Evolutionary conservation across 2,113 vertebrate genomes (phyloP).

Genomic region (Labrus mixtus): DNA sequence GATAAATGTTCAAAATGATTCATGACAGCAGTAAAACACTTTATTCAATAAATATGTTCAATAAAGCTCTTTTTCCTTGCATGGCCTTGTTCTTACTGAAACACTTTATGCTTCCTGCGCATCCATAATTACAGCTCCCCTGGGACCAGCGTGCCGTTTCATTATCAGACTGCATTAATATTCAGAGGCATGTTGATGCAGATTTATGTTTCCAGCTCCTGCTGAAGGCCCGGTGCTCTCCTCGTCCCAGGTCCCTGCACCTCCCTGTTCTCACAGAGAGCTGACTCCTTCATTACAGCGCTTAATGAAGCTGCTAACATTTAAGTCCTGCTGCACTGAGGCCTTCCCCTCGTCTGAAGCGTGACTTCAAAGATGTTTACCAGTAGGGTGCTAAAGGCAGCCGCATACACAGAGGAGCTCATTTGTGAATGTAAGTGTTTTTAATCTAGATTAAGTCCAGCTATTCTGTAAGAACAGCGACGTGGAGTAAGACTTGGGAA

Average conservation of each 20-base stretch:
- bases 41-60: background rate
- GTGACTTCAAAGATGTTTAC: constrained; percentile 33
- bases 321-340: constrained; percentile 39
- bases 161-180: constrained; percentile 21
- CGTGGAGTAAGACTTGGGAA: background rate
- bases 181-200: constrained; percentile 14
- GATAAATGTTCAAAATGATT: background rate
- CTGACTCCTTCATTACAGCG: constrained; percentile 60
- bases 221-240: background rate
- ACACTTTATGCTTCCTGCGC: constrained; percentile 11
- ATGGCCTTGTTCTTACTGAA: background rate
- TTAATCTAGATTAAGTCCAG: constrained; percentile 5
- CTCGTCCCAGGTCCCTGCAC: constrained; percentile 35
- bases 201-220: constrained; percentile 5
- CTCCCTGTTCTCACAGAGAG: constrained; percentile 42
- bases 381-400: background rate
- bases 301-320: constrained; percentile 64
- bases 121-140: constrained; percentile 13
- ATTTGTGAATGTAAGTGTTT: constrained; percentile 25
- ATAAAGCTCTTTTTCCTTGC: background rate
- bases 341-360: background rate
- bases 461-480: background rate
- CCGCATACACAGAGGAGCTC: constrained; percentile 22
- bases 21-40: background rate
- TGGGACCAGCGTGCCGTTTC: constrained; percentile 12